Base-by-base conservation (phyloP, 1,140 invertebrate species). In the Panonychus citri region DNA sequence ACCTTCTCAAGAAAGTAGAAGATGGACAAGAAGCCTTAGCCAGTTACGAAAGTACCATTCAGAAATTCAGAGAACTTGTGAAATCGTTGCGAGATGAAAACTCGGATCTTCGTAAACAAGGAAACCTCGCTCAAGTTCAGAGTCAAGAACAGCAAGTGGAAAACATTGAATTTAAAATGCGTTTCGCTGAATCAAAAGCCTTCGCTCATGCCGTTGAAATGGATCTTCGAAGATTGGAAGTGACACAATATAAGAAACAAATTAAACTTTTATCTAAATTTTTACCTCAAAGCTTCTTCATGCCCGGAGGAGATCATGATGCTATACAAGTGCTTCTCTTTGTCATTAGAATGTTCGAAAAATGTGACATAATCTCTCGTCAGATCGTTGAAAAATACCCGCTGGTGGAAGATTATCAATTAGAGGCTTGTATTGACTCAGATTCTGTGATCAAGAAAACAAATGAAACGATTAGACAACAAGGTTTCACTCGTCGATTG, bases 11-110 rank as follows among this genome's bases (percentile, higher is more conserved):
- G 55, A 75, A 76, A 60, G 58, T 75, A 24, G 73, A 94, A 64
- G 86, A 85, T 0, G 80, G 83, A 1, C 72, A 91, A 26, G 89
- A 96, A 69, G 86, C 85, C 0, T 77, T 95, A 42, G 79, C 85
- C 48, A 91, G 97, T 73, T 80, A 89, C 53, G 89, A 96, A 68
- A 70, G 78, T n/a, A 95, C 90, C 0, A 93, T 98, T 50, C 74
- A 79, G 13, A 97, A 97, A 73, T 98, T 97, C 70, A 74, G 93
- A 46, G 87, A 94, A 59, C 73, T 95, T 3, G 93, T 94, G 1
- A 80, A 83, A 59, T 81, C 83, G 59, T 73, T 97, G 53, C 57
- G 52, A 53, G 48, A 60, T 55, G 40, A 58, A 59, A 59, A 56
- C 58, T 15, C 58, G 52, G 51, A 65, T 56, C 53, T 62, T 55